Evolutionary conservation across 2,888 invertebrate species (phyloP), one percentile per base, ranked within the genome.

Genomic region (Embidobia sp.): DNA sequence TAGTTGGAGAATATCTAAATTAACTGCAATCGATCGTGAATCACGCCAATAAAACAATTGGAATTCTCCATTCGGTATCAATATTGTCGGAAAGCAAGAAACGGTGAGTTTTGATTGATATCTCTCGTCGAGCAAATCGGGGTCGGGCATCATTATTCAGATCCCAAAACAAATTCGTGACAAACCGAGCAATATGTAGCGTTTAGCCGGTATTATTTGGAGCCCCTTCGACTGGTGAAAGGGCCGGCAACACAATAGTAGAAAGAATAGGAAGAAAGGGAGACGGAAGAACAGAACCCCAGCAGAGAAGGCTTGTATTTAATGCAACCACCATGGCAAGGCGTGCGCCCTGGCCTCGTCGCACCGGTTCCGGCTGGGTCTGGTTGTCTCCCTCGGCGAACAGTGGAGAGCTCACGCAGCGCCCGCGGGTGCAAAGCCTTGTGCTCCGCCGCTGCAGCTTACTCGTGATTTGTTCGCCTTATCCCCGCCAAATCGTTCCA

Each of bases 101-200:
- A 73, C 57, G 37, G 18, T 49, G 18, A 27, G 42, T 5, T 57
- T 55, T 76, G 76, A 76, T 70, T 70, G 76, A 70, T 76, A 69
- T 22, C 6, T 64, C 57, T 64, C 69, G 63, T 49, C 19, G 29
- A 3, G 57, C 6, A 35, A 57, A 42, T 59, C 70, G 35, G 33
- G 55, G 42, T 69, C 69, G 67, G 53, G 78, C 84, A 83, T 83
- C 81, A 83, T 86, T 86, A 87, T 87, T 86, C 84, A 86, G 86
- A 87, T 86, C 85, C 87, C 81, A 81, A 79, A 82, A 81, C 82
- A 85, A 86, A 87, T 85, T 86, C 83, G 83, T 81, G 82, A 83
- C 85, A 84, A 85, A 86, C 85, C 86, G 84, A 86, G 87, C 88
- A 89, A 89, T 89, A 88, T 88, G 88, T 87, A 87, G 86, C 89